These are phyloP conservation scores for Metopolophium dirhodum DNA, from an alignment of 1,140 invertebrate genomes.

Conservation along the genomic window DNA sequence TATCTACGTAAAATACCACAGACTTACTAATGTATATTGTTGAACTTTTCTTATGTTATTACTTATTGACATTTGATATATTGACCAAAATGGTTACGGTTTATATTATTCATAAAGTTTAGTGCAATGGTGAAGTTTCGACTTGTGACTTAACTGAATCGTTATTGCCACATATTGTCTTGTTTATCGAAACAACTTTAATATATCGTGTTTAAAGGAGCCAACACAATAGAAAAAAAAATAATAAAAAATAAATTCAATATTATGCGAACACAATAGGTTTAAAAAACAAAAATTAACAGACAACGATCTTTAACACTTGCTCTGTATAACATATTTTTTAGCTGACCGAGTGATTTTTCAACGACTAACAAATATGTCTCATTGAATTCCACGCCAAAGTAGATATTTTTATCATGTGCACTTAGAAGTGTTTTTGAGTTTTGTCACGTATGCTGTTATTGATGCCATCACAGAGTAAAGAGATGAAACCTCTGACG, in stretches of 20 bases:
- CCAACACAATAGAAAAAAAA: not conserved
- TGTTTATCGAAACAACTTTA: not conserved
- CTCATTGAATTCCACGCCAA: not conserved
- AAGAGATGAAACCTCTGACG: not conserved
- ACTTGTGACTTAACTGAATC: not conserved
- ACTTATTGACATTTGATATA: not conserved
- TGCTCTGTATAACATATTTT: not conserved
- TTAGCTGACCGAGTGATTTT: not conserved
- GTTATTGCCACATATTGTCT: not conserved
- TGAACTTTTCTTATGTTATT: not conserved
- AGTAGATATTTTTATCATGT: not conserved
- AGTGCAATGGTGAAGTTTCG: not conserved
- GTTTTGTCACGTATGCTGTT: constrained; percentile 31
- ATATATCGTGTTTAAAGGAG: not conserved
- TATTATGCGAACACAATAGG: not conserved
- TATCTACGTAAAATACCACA: not conserved
- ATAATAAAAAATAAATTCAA: not conserved
- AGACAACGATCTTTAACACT: not conserved
- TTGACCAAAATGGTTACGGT: not conserved
- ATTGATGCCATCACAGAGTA: not conserved
- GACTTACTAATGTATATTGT: not conserved
- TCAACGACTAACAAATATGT: not conserved
- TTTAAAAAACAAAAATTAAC: not conserved
- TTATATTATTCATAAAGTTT: constrained; percentile 19
- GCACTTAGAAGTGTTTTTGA: not conserved